Evolutionary conservation across 2,888 invertebrate species (phyloP), one percentile per base, ranked within the genome.

Genomic region (Cryptocheilus praepositus): DNA sequence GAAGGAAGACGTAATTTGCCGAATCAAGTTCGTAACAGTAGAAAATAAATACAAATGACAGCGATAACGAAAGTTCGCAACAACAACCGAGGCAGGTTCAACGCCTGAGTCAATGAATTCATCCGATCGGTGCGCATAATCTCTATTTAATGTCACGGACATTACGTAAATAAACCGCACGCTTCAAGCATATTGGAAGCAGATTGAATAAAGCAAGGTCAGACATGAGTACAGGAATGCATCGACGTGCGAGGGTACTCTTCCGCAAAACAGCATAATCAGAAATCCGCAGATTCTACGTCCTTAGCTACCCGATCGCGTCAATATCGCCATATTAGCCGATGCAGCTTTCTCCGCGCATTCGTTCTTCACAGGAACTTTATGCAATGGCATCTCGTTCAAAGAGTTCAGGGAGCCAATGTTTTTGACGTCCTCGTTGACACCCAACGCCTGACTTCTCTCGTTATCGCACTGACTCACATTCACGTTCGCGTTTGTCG

Each of bases 301-400:
- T 49, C 49, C 4, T 73, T 67, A 80, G 68, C 36, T 75, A 15
- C 61, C 61, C 45, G 54, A 62, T 59, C 61, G 44, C 44, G 67
- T 59, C 69, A 67, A 67, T 55, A 70, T 57, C 18, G 53, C 52
- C 45, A 68, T 25, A 53, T 54, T 60, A 51, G 56, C 68, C 53
- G 60, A 69, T 64, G 62, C 53, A 53, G 52, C 18, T n/a, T 76
- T 67, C 8, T 73, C 67, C 22, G 67, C 73, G 73, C 64, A 64
- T 77, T 80, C 80, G 71, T 76, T 73, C 58, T 80, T 80, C 52
- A 81, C 73, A 71, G 79, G 73, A 74, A 81, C 79, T 25, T 74
- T 71, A 45, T 57, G 53, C 45, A 67, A 28, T 18, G 71, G 18
- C 51, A 67, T 44, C 53, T 73, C 72, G 59, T 64, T 74, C 25